phyloP scores from a whole-genome alignment of 2,888 invertebrate species.

The Drosophila kokeensis region DNA sequence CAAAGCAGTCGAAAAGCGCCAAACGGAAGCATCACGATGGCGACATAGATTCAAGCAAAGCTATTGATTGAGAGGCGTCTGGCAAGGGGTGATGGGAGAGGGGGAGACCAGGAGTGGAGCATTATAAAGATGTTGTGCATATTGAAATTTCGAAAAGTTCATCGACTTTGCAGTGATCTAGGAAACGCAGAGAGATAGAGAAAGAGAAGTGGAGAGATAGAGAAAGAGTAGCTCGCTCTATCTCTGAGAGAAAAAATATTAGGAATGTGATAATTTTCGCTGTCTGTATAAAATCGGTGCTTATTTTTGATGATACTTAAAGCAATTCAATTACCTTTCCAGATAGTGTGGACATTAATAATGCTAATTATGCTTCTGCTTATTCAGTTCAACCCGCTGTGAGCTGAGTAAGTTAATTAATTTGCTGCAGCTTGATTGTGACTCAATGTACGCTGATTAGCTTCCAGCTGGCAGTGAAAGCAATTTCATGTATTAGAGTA shows the following conservation, averaged over 20 bases:
- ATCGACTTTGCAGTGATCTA: too few relatives aligned
- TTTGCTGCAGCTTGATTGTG: constrained; percentile 25
- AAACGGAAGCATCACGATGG: constrained; percentile 17
- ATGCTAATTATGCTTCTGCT: neutral
- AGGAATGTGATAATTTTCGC: neutral
- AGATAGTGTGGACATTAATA: neutral
- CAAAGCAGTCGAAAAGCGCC: constrained; percentile 17
- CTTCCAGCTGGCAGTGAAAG: constrained; percentile 24
- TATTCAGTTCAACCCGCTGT: neutral
- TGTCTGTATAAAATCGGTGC: neutral
- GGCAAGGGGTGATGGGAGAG: neutral
- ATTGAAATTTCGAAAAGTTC: neutral
- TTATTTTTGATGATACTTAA: neutral
- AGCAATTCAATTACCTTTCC: neutral
- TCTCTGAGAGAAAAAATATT: neutral
- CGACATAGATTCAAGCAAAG: neutral
- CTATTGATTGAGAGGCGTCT: neutral
- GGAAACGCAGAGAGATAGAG: neutral
- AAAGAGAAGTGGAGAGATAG: neutral
- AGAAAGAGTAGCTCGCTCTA: neutral
- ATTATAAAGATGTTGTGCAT: neutral
- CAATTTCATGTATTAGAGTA: constrained; percentile 37
- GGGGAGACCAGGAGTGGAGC: neutral
- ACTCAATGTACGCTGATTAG: constrained; percentile 35
- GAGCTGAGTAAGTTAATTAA: constrained; percentile 33